A percentile compares a stretch with the other conserved stretches of the same genome.
These are phyloP conservation scores for Crotalus viridis DNA, from an alignment of 2,113 vertebrate species.

Conservation along the genomic window DNA sequence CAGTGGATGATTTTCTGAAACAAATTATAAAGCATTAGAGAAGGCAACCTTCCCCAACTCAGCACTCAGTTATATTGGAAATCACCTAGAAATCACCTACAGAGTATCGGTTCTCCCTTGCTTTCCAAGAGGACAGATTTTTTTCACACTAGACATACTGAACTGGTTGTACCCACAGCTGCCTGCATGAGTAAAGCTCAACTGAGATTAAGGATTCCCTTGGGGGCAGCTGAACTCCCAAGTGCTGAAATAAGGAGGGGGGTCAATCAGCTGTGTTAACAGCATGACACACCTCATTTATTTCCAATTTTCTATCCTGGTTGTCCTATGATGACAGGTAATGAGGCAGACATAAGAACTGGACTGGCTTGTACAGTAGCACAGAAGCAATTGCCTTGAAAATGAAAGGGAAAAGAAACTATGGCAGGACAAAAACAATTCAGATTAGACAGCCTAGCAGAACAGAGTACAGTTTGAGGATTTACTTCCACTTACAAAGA, in stretches of 20 bases:
- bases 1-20: not conserved
- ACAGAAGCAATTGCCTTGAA: not conserved
- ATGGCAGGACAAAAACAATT: not conserved
- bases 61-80: not conserved
- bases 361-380: not conserved
- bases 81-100: not conserved
- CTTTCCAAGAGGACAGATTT: not conserved
- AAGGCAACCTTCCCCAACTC: not conserved
- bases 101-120: not conserved
- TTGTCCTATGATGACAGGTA: not conserved
- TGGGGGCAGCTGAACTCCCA: not conserved
- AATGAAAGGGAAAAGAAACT: not conserved
- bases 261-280: slow-evolving; percentile 11
- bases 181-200: not conserved
- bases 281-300: not conserved
- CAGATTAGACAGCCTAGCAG: not conserved
- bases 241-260: not conserved
- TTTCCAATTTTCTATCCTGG: not conserved
- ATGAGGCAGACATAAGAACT: slow-evolving; percentile 18
- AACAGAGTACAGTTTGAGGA: not conserved
- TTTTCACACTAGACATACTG: slow-evolving; percentile 6
- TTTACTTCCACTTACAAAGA: not conserved
- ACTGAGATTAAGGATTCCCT: not conserved
- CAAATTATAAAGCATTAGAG: not conserved
- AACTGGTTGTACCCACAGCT: not conserved